Percentiles rank a stretch among this genome's conserved stretches.
These are phyloP conservation scores for Rhingia campestris DNA, from an alignment of 2,888 invertebrate species.

Conservation along the genomic window DNA sequence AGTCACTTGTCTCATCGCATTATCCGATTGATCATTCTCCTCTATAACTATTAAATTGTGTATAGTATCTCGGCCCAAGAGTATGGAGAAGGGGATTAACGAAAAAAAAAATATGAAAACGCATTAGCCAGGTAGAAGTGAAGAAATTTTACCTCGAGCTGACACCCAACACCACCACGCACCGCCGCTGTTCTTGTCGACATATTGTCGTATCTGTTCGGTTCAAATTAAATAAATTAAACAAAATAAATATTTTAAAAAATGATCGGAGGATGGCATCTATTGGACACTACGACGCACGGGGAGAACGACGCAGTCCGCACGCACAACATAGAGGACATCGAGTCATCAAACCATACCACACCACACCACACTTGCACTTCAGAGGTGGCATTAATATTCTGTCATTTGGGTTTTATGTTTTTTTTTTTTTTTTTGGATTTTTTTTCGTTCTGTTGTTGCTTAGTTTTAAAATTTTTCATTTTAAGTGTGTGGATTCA, in stretches of 20 bases:
- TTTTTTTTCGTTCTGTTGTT: conserved; percentile 21
- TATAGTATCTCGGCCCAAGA: conserved; percentile 9
- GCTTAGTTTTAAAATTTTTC: conserved; percentile 65
- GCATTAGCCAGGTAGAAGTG: conserved; percentile 71
- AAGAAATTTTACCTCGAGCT: conserved; percentile 62
- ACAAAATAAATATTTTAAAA: conserved; percentile 65
- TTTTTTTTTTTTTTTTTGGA: conserved; percentile 43
- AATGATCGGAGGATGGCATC: conserved; percentile 47
- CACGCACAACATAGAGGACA: conserved; percentile 52
- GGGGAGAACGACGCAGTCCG: conserved; percentile 4
- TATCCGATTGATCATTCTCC: conserved; percentile 71
- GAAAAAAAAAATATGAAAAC: conserved; percentile 41
- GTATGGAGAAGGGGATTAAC: conserved; percentile 23
- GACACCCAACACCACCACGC: conserved; percentile 52
- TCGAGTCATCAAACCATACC: conserved; percentile 19
- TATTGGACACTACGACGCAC: conserved; percentile 45
- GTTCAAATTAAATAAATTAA: conserved; percentile 67
- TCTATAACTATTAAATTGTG: conserved; percentile 59
- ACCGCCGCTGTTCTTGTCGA: conserved; percentile 1
- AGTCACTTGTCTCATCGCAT: conserved; percentile 72
- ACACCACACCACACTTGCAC: conserved; percentile 4
- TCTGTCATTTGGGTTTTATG: conserved; percentile 60
- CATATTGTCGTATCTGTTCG: conserved; percentile 26
- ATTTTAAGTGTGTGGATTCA: conserved; percentile 28
- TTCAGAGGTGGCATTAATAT: conserved; percentile 54